A percentile compares a stretch with the other conserved stretches of the same genome.
Conservation (phyloP, 1,140 invertebrate species). For the Aphelinus atriplicis region DNA sequence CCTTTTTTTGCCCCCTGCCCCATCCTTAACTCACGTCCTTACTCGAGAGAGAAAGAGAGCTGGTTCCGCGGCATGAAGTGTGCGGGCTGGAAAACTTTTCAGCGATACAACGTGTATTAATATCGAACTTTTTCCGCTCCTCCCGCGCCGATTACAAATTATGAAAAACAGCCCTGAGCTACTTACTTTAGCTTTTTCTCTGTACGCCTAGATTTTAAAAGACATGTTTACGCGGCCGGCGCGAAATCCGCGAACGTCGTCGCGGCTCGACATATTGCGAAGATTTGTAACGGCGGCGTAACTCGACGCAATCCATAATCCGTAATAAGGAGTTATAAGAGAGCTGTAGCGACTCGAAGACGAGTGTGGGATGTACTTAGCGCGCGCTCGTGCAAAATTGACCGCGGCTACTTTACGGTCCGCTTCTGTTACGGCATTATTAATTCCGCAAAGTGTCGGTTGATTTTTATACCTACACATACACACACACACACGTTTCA, state of each 20-base stretch:
- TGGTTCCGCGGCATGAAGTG: no score
- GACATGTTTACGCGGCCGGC: constrained; percentile 49
- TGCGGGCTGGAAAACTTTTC: no score
- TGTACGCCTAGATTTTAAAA: no score
- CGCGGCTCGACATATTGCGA: constrained; percentile 60
- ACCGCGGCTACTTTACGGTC: neutral
- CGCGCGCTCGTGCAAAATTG: neutral
- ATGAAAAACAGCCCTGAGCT: neutral
- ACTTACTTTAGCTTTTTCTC: neutral
- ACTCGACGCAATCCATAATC: constrained; percentile 58
- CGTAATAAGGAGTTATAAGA: constrained; percentile 34
- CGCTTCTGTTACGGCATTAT: neutral
- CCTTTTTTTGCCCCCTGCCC: neutral
- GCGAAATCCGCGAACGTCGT: constrained; percentile 59
- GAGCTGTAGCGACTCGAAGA: constrained; percentile 27
- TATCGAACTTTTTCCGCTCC: no score
- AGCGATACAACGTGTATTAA: no score
- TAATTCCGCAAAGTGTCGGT: neutral
- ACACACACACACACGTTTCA: no score
- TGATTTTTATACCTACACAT: no score
- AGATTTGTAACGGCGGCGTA: constrained; percentile 60
- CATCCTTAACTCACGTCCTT: no score
- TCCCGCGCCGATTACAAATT: neutral
- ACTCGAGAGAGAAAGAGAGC: no score
- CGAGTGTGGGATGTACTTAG: constrained; percentile 9